Conservation (phyloP, 35 echinoderm and acorn worm species). For the Heliocidaris tuberculata region DNA sequence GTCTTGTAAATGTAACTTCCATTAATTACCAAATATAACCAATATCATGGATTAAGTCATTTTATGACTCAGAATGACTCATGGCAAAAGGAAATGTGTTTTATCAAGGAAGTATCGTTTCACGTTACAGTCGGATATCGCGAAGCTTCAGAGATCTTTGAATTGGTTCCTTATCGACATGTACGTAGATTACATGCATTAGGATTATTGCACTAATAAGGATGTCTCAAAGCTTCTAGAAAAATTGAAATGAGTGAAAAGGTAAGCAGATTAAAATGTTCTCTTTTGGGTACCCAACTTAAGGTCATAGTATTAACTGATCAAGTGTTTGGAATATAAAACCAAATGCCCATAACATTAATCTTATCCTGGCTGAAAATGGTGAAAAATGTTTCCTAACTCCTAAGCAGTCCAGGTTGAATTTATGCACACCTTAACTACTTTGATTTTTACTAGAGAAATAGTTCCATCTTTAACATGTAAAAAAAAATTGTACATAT, state of each 20-base stretch:
- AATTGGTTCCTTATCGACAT: background rate
- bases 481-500: no score
- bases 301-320: no score
- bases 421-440: no score
- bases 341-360: no score
- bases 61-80: background rate
- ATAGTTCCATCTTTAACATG: no score
- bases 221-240: background rate
- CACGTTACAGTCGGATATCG: background rate
- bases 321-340: no score
- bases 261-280: no score
- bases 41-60: background rate
- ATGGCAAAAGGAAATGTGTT: background rate
- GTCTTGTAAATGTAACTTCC: background rate
- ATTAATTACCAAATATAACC: background rate
- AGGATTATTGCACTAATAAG: background rate
- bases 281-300: no score
- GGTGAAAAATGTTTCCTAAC: no score
- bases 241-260: background rate
- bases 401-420: no score
- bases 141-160: background rate
- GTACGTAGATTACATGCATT: background rate
- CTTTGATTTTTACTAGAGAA: no score
- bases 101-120: background rate
- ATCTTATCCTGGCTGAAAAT: no score